Conservation (phyloP, 2,113 vertebrate species). For the Gobio gobio region DNA sequence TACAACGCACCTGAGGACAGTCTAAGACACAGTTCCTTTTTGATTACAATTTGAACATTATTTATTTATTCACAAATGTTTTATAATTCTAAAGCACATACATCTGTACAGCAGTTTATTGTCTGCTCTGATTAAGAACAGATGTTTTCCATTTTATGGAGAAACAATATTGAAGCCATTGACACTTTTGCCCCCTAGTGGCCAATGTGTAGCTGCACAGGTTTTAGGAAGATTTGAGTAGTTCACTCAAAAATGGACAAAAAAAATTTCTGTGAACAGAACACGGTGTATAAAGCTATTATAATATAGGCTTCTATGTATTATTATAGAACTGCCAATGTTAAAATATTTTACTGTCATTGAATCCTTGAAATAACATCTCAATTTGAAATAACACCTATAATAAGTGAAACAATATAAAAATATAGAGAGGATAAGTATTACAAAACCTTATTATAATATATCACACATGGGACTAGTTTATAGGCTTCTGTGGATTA, state of each 20-base stretch:
- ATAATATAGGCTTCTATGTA: neutral
- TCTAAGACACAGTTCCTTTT: slow-evolving; percentile 33
- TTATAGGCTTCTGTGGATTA: no score
- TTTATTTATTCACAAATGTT: neutral
- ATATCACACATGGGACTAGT: neutral
- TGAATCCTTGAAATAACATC: neutral
- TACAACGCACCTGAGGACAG: slow-evolving; percentile 52
- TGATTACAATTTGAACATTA: neutral
- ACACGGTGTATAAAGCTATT: no score
- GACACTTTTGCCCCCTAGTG: slow-evolving; percentile 54
- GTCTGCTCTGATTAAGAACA: neutral
- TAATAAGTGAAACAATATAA: neutral
- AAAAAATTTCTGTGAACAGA: no score
- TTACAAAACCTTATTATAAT: neutral
- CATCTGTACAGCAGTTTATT: neutral
- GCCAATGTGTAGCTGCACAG: neutral
- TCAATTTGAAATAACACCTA: neutral
- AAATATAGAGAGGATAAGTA: neutral
- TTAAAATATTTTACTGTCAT: neutral
- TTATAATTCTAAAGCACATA: neutral
- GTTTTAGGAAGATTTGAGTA: no score
- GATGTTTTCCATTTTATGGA: neutral
- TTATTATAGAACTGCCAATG: neutral
- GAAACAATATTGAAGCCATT: neutral
- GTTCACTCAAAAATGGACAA: no score